A percentile compares a stretch with the other conserved stretches of the same genome.
phyloP scores from a whole-genome alignment of 2,888 invertebrate species.

The Nezara viridula region DNA sequence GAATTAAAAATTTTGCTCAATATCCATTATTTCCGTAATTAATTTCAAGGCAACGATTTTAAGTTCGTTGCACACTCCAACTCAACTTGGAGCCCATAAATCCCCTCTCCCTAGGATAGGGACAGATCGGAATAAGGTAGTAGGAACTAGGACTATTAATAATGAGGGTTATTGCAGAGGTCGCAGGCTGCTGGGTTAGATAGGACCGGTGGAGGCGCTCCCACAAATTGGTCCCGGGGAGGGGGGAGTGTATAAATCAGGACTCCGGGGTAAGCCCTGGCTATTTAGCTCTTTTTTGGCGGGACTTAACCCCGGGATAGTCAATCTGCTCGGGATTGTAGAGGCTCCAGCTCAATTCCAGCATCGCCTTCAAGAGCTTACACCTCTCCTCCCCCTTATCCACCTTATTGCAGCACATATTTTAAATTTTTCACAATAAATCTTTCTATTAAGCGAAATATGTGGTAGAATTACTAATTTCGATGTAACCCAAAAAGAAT shows the following conservation, averaged over 20 bases:
- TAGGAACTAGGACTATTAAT: neutral
- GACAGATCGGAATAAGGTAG: neutral
- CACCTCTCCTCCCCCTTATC: neutral
- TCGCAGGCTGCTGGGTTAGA: neutral
- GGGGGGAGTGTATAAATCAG: slow-evolving; percentile 31
- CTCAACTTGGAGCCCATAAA: no score
- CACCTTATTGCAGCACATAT: neutral
- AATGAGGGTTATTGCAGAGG: slow-evolving; percentile 8
- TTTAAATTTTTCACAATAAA: neutral
- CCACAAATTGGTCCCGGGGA: neutral
- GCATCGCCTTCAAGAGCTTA: neutral
- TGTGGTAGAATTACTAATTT: no score
- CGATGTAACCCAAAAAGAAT: no score
- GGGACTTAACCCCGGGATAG: neutral
- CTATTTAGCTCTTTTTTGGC: slow-evolving; percentile 19
- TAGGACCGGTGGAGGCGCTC: neutral
- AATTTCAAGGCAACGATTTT: no score
- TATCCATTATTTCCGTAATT: no score
- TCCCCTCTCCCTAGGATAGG: neutral
- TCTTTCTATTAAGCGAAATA: neutral
- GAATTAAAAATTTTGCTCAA: no score
- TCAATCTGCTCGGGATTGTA: neutral
- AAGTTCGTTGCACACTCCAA: neutral
- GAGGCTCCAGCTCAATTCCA: neutral
- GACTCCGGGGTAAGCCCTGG: neutral